phyloP scores from a whole-genome alignment of 2,113 vertebrate genomes.

The Psittacula cyanocephala region DNA sequence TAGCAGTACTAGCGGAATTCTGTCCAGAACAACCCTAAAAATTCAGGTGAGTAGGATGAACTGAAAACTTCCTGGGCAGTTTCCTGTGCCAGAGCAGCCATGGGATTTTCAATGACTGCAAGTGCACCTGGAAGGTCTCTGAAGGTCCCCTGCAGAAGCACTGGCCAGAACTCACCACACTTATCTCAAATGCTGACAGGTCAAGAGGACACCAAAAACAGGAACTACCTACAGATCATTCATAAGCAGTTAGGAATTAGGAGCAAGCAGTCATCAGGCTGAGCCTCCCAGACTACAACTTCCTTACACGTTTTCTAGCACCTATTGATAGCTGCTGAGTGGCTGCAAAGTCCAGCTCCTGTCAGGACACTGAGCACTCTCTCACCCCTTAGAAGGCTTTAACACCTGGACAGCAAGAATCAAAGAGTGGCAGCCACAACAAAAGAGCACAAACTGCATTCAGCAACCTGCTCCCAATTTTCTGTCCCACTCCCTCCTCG shows the following conservation, averaged over 20 bases:
- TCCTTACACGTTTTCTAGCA: neutral
- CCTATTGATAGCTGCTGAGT: neutral
- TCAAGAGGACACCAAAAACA: neutral
- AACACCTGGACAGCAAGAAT: neutral
- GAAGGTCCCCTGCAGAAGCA: neutral
- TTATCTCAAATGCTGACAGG: neutral
- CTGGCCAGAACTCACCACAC: neutral
- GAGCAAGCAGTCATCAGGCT: neutral
- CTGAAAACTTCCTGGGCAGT: rapidly evolving
- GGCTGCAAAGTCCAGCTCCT: neutral
- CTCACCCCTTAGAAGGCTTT: neutral
- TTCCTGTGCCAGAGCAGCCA: neutral
- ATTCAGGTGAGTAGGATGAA: neutral
- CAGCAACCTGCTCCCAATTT: neutral
- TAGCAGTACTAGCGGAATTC: neutral
- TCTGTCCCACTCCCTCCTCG: rapidly evolving
- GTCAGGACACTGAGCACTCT: neutral
- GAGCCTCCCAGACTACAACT: neutral
- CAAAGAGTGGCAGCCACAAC: neutral
- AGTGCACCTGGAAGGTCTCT: neutral
- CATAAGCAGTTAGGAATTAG: neutral
- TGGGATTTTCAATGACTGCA: neutral
- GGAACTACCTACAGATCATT: neutral
- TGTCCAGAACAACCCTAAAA: neutral
- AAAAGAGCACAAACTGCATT: neutral